Evolutionary conservation across 2,113 vertebrate genomes (phyloP), one percentile per base, ranked within the genome.

Genomic region (Nibea coibor): DNA sequence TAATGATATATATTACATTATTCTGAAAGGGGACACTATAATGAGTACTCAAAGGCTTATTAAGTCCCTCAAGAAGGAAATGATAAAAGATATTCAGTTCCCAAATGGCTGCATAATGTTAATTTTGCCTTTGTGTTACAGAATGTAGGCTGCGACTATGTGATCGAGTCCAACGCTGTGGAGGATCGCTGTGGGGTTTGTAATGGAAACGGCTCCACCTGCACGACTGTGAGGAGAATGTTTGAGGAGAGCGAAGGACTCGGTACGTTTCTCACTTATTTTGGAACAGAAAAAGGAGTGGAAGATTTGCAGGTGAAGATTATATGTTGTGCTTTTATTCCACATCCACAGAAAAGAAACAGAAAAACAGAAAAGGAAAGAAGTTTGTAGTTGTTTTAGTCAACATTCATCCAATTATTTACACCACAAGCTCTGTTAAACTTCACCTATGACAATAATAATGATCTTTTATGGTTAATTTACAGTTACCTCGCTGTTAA

Each of bases 131-230:
- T 28, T 48, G 17, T 90, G 59, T 89, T 92, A 47, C 96, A 99
- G 98, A 97, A 92, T 0, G 89, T 99, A 50, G 98, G 98, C 91
- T 99, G 98, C 0, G 98, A 99, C 94, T 97, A 95, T 0, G 93
- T 96, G 91, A 98, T 99, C 0, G 96, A 97, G 79, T 99, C 98
- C 0, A 91, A 87, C 0, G 96, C 97, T 0, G 58, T 94, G 0
- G 97, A 98, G 93, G 98, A 99, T 83, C 97, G 95, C 28, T 99
- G 98, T 0, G 98, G 98, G 0, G 95, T 99, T 0, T 99, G 98
- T 81, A 95, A 91, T 0, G 97, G 97, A 4, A 96, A 99, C 0
- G 96, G 96, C 48, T 97, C 98, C 24, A 97, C 97, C 78, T 99
- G 98, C 57, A 95, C 95, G 70, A 99, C 98, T 0, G 92, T 99